Evolutionary conservation across 2,888 invertebrate genomes (phyloP), one percentile per base, ranked within the genome.

Genomic region (Cerceris rybyensis): DNA sequence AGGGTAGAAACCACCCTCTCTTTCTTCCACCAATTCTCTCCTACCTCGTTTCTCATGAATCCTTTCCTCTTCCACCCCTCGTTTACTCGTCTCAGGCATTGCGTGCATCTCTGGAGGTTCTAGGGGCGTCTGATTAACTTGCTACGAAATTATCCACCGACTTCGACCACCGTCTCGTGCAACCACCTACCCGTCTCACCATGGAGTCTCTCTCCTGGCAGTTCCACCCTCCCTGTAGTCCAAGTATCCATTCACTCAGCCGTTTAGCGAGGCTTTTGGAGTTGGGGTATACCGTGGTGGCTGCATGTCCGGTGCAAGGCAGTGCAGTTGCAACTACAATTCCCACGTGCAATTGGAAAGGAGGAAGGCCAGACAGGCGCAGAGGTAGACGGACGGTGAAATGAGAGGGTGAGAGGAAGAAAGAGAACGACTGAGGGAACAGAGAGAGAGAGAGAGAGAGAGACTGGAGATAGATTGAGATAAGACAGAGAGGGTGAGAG

Each of bases 41-140:
- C n/a, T 46, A 9, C 52, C 28, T 7, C 50, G 6, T 42, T 42
- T 42, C n/a, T 16, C 43, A 5, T 43, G 6, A 43, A 2, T 4
- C 39, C 13, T 55, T 55, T 57, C 43, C 28, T 39, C 16, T 28
- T 11, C 11, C 42, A 14, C 11, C 68, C 63, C 46, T 61, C 54
- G 28, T 28, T 72, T 55, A 46, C 65, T 63, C 74, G 68, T 71
- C 70, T 59, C 49, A 58, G 49, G 63, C 69, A 61, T 69, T 72
- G 71, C 73, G 70, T 67, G 64, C 72, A 71, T 83, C 82, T 80
- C 82, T 64, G 58, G 75, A 76, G 85, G 75, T 70, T 85, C 78
- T 67, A 75, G 70, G 42, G 42, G 82, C 72, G 81, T 84, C 88
- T 88, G 88, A 89, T 89, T 87, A 88, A 88, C 87, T 86, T 81